Percentiles rank a stretch among this genome's conserved stretches.
Conservation (phyloP, 2,113 vertebrate species). For the Falcunculus frontatus region DNA sequence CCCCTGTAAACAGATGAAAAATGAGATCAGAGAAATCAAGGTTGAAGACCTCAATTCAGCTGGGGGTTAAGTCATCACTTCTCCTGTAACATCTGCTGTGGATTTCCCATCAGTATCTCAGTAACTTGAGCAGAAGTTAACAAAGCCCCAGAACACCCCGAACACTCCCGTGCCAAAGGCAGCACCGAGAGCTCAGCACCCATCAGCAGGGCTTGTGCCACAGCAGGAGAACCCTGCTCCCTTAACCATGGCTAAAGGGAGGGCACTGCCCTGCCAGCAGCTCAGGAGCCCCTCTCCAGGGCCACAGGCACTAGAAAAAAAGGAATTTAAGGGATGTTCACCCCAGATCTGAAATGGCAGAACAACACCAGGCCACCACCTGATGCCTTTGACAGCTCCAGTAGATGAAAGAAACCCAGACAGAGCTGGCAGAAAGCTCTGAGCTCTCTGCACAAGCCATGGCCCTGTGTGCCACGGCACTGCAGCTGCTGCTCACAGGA, state of each 20-base stretch:
- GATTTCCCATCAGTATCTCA: neutral
- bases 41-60: neutral
- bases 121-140: neutral
- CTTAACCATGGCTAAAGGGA: fast-evolving
- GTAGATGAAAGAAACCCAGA: neutral
- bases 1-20: neutral
- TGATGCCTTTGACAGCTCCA: neutral
- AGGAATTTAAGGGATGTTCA: neutral
- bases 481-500: neutral
- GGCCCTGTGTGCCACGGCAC: too few species aligned
- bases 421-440: neutral
- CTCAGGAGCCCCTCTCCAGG: too few species aligned
- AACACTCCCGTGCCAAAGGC: neutral
- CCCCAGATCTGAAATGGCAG: neutral
- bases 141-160: neutral
- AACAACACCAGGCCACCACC: neutral
- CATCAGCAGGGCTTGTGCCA: neutral
- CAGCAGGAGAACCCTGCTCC: too few species aligned
- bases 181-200: neutral
- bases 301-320: neutral
- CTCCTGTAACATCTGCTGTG: neutral
- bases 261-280: too few species aligned
- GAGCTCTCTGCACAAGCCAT: too few species aligned
- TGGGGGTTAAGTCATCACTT: neutral
- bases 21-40: neutral